These are phyloP conservation scores for Oreochromis tanganicae DNA, from an alignment of 2,113 vertebrate species.

Conservation along the genomic window DNA sequence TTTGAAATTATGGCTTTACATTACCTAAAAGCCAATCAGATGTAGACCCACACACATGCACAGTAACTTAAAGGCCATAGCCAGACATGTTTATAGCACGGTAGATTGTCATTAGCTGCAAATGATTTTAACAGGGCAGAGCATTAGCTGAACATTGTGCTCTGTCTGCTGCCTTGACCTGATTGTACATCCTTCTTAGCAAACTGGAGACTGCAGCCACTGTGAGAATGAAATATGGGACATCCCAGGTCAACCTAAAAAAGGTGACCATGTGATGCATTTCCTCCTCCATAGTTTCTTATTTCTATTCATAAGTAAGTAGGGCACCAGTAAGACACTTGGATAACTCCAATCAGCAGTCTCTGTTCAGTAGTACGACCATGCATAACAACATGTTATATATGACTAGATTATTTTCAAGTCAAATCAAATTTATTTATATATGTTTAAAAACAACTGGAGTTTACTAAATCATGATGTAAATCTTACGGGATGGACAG, in stretches of 20 bases:
- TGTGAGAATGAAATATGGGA: conserved; percentile 53
- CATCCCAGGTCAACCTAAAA: conserved; percentile 52
- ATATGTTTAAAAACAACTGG: not conserved
- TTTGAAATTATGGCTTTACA: not conserved
- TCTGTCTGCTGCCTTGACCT: conserved; percentile 25
- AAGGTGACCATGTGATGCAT: conserved; percentile 41
- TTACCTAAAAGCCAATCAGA: not conserved
- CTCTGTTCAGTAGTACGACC: not conserved
- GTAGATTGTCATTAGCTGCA: not conserved
- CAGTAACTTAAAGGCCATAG: not conserved
- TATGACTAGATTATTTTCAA: not conserved
- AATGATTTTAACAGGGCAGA: not conserved
- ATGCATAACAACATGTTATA: not conserved
- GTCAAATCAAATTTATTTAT: not conserved
- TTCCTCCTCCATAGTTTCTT: conserved; percentile 20
- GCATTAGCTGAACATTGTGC: not conserved
- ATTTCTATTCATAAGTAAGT: conserved; percentile 24
- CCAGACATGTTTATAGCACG: not conserved
- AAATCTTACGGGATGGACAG: not conserved
- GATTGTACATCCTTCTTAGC: conserved; percentile 15
- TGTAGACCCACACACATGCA: not conserved
- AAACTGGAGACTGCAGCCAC: not conserved
- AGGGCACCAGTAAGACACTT: conserved; percentile 10
- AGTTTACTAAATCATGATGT: not conserved
- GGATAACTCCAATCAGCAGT: not conserved